A percentile compares a stretch with the other conserved stretches of the same genome.
Conservation (phyloP, 1,140 invertebrate species). For the Brachystomella parvula region DNA sequence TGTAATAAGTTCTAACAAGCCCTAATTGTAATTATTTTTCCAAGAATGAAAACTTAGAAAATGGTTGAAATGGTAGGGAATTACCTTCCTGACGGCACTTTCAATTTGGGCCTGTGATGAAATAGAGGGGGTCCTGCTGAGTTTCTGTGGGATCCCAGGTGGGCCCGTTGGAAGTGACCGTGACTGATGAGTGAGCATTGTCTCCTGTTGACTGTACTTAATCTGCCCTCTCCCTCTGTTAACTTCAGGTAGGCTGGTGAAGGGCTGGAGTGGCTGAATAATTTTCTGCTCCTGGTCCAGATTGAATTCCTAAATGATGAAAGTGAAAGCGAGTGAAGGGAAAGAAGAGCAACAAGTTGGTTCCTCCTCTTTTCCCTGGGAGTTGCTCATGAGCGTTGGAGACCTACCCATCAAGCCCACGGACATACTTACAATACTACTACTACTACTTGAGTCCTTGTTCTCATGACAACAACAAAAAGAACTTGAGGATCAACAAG, state of each 20-base stretch:
- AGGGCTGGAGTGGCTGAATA: conserved; percentile 47
- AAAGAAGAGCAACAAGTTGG: neutral
- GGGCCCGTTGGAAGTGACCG: conserved; percentile 46
- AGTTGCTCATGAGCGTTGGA: neutral
- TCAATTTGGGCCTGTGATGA: conserved; percentile 72
- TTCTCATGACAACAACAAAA: neutral
- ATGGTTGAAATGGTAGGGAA: too few species aligned
- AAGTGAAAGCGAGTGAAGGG: neutral
- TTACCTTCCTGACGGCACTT: conserved; percentile 46
- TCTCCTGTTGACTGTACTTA: neutral
- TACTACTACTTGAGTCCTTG: neutral
- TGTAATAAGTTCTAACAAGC: too few species aligned
- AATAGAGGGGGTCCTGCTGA: conserved; percentile 61
- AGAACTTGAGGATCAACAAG: neutral
- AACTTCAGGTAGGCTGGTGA: conserved; percentile 31
- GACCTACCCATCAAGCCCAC: neutral
- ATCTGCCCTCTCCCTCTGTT: neutral
- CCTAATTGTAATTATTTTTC: too few species aligned
- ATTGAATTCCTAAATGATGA: conserved; percentile 53
- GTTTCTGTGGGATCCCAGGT: conserved; percentile 41
- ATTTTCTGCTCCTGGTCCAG: conserved; percentile 54
- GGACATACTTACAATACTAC: neutral
- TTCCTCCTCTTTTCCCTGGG: neutral
- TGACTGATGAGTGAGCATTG: conserved; percentile 48
- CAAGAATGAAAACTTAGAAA: too few species aligned